These are phyloP conservation scores for Trissolcus japonicus DNA, from an alignment of 2,888 invertebrate genomes.

Conservation along the genomic window DNA sequence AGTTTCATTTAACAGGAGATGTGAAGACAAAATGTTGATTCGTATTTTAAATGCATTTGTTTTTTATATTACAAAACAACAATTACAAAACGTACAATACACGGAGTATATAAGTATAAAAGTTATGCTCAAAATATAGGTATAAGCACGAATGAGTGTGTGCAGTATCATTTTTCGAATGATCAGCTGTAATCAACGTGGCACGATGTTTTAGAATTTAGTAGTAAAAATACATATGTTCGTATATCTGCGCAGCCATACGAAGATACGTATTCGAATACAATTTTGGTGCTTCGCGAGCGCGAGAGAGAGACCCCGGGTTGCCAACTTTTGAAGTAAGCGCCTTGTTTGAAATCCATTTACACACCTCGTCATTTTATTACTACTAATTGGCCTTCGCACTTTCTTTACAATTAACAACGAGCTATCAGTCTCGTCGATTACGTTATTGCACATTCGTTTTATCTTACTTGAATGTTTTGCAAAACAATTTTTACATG, in stretches of 20 bases:
- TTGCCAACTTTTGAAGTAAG: constrained; percentile 30
- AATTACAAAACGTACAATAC: constrained; percentile 58
- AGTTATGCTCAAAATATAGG: constrained; percentile 56
- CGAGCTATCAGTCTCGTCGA: constrained; percentile 17
- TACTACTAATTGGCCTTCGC: constrained; percentile 13
- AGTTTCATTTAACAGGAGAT: too few species aligned
- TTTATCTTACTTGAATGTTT: neutral
- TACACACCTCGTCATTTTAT: neutral
- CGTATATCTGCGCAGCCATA: constrained; percentile 50
- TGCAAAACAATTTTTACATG: constrained; percentile 6
- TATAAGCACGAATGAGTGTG: constrained; percentile 56
- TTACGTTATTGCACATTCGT: constrained; percentile 35
- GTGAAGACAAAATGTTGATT: too few species aligned
- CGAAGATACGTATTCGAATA: constrained; percentile 55
- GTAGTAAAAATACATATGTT: constrained; percentile 53
- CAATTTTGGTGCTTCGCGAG: constrained; percentile 43
- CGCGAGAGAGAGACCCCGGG: constrained; percentile 11
- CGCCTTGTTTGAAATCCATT: neutral
- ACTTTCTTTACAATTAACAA: constrained; percentile 21
- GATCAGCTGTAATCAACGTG: constrained; percentile 52
- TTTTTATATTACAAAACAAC: constrained; percentile 57
- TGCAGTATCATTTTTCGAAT: constrained; percentile 53
- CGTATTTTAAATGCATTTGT: constrained; percentile 48
- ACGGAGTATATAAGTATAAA: constrained; percentile 58
- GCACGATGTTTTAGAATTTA: constrained; percentile 58